Conservation (phyloP, 2,888 invertebrate species). For the Tyria jacobaeae region DNA sequence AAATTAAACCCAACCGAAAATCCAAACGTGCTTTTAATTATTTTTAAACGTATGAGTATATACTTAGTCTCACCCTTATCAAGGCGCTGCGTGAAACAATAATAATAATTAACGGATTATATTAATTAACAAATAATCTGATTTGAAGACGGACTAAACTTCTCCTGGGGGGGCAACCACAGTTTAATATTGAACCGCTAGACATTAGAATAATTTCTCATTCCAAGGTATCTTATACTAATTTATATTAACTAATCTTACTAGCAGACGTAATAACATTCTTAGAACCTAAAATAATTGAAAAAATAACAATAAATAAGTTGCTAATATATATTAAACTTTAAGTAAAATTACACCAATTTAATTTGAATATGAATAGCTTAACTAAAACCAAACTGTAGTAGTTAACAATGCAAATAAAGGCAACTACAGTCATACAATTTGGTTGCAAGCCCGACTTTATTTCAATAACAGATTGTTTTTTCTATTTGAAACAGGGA, state of each 20-base stretch:
- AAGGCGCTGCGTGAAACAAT: not conserved
- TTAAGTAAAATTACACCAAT: not conserved
- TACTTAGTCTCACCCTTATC: not conserved
- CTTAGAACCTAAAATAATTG: too few relatives aligned
- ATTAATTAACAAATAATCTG: not conserved
- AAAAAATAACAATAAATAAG: too few relatives aligned
- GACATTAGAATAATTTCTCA: too few relatives aligned
- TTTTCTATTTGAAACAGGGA: slow-evolving; percentile 3
- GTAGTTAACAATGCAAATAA: not conserved
- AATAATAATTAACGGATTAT: not conserved
- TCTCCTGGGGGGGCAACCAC: too few relatives aligned
- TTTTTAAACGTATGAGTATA: not conserved
- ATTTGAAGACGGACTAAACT: too few relatives aligned
- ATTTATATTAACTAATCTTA: too few relatives aligned
- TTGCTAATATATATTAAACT: too few relatives aligned
- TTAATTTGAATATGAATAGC: not conserved
- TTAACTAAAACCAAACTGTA: not conserved
- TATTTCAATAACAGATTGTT: not conserved
- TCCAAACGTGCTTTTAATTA: not conserved
- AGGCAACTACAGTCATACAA: not conserved
- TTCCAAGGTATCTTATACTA: too few relatives aligned
- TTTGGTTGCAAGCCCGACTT: slow-evolving; percentile 4
- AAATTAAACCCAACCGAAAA: too few relatives aligned
- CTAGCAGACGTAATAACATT: too few relatives aligned
- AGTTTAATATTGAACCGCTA: too few relatives aligned